These are phyloP conservation scores for Cryptoleucopteryx plumbea DNA, from an alignment of 2,113 vertebrate species.

Conservation along the genomic window DNA sequence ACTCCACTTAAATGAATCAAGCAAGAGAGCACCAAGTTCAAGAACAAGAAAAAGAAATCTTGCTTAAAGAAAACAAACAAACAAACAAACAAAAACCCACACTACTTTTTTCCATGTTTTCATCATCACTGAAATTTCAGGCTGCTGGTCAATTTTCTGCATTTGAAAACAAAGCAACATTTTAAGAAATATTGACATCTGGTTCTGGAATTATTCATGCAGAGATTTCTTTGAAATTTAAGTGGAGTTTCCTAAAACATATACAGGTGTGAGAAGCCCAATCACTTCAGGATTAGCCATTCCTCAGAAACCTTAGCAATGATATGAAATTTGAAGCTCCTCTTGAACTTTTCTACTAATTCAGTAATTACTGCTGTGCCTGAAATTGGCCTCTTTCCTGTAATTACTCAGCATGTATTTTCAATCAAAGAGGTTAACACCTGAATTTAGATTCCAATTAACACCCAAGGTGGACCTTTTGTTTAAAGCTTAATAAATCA, in stretches of 20 bases:
- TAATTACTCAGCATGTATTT: slow-evolving; percentile 80
- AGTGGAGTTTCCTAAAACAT: slow-evolving; percentile 58
- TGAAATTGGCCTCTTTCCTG: slow-evolving; percentile 81
- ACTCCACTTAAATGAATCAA: not conserved
- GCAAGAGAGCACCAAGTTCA: not conserved
- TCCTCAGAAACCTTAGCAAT: slow-evolving; percentile 84
- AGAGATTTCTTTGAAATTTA: slow-evolving; percentile 62
- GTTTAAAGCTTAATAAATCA: slow-evolving; percentile 74
- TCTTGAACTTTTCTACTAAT: slow-evolving; percentile 96
- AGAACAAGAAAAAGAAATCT: not conserved
- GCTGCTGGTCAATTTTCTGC: not conserved
- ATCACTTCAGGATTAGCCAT: slow-evolving; percentile 82
- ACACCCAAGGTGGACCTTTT: slow-evolving; percentile 78
- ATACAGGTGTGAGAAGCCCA: slow-evolving; percentile 73
- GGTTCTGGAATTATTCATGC: slow-evolving; percentile 6
- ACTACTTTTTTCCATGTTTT: not conserved
- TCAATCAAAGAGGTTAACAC: slow-evolving; percentile 81
- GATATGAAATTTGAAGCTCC: slow-evolving; percentile 90
- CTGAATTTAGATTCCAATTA: slow-evolving; percentile 87
- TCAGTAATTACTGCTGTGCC: slow-evolving; percentile 95
- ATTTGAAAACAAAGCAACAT: slow-evolving; percentile 8
- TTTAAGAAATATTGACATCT: not conserved
- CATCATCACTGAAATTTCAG: not conserved
- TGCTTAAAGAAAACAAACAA: not conserved
- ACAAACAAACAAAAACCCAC: too few relatives aligned